A percentile compares a stretch with the other conserved stretches of the same genome.
Evolutionary conservation across 2,113 vertebrate species (phyloP).

Genomic region (Gymnorhina tibicen): DNA sequence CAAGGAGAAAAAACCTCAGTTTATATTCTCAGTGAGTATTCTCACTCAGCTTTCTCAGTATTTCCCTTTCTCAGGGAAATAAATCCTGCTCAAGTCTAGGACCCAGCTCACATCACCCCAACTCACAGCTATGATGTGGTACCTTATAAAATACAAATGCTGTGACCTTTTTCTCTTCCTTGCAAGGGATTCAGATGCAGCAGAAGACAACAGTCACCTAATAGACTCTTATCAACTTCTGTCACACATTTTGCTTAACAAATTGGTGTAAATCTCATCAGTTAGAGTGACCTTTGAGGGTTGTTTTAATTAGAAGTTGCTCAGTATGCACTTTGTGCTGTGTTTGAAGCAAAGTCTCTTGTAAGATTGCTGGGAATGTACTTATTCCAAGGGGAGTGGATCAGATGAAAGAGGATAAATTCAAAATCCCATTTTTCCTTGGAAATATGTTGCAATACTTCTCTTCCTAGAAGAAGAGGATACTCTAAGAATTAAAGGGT

Average conservation of each 20-base stretch:
- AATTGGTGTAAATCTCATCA: background rate
- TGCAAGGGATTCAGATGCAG: background rate
- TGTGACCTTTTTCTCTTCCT: background rate
- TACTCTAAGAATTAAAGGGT: background rate
- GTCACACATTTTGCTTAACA: background rate
- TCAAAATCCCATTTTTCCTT: background rate
- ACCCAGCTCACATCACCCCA: background rate
- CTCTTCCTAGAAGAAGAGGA: background rate
- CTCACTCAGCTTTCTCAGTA: background rate
- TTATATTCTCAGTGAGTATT: background rate
- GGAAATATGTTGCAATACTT: background rate
- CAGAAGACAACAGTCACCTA: background rate
- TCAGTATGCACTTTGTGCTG: background rate
- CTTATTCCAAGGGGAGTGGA: background rate
- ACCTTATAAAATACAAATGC: background rate
- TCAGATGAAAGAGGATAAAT: background rate
- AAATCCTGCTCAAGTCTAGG: background rate
- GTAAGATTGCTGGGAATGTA: background rate
- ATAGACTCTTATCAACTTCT: background rate
- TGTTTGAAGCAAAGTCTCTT: background rate
- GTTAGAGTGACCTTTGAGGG: background rate
- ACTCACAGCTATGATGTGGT: background rate
- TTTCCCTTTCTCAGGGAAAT: too few species aligned
- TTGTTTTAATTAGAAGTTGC: background rate
- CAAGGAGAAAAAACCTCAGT: fast-evolving